Percentiles rank a stretch among this genome's conserved stretches.
Conservation (phyloP, 1,140 invertebrate species). For the Oedothorax gibbosus region DNA sequence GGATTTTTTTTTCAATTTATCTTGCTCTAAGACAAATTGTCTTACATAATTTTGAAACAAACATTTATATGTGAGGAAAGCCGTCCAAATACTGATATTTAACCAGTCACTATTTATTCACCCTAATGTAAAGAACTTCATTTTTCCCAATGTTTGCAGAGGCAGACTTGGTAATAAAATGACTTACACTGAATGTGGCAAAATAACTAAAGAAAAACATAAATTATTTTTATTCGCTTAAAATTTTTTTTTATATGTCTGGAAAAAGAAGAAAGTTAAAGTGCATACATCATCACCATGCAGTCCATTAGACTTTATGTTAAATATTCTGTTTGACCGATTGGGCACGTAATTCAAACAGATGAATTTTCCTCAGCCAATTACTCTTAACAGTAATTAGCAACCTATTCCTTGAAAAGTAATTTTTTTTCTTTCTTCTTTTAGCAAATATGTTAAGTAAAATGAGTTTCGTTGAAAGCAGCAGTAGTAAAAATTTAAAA, state of each 20-base stretch:
- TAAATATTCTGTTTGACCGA: slow-evolving; percentile 33
- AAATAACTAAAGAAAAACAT: background rate
- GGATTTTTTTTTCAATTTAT: too few species aligned
- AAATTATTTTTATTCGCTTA: slow-evolving; percentile 6
- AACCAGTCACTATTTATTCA: too few species aligned
- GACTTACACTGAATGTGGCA: background rate
- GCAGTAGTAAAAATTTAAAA: too few species aligned
- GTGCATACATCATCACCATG: background rate
- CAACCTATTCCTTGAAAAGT: slow-evolving; percentile 16
- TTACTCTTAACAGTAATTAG: slow-evolving; percentile 41
- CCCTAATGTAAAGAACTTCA: too few species aligned
- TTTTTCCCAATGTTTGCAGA: too few species aligned
- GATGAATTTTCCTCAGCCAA: slow-evolving; percentile 24
- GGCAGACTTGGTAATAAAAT: too few species aligned
- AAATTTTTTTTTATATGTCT: background rate
- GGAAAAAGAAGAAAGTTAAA: slow-evolving; percentile 1
- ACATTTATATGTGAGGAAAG: too few species aligned
- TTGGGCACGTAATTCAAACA: slow-evolving; percentile 9
- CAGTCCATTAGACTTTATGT: slow-evolving; percentile 14
- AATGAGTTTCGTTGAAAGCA: too few species aligned
- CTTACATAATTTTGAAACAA: too few species aligned
- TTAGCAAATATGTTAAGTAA: too few species aligned
- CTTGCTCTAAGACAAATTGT: too few species aligned
- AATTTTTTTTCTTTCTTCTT: background rate
- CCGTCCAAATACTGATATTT: too few species aligned